Conservation (phyloP, 2,797 vertebrate genomes). For the Esox masquinongy region DNA sequence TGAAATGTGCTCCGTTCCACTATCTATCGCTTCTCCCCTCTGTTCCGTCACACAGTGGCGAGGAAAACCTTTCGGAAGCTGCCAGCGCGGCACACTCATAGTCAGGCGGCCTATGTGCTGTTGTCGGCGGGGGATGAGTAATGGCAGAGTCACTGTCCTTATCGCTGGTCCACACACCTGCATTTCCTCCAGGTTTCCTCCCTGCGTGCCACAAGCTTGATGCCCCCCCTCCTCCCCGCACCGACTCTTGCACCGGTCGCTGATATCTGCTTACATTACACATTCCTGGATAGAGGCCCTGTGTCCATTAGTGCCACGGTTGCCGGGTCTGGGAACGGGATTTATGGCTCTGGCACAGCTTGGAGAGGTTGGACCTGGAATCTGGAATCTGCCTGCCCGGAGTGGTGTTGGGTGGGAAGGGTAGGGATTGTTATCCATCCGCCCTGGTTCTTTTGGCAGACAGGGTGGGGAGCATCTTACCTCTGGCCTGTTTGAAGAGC, state of each 20-base stretch:
- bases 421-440: constrained; percentile 22
- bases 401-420: constrained; percentile 2
- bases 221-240: constrained; percentile 65
- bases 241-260: constrained; percentile 49
- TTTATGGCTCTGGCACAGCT: constrained; percentile 54
- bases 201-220: constrained; percentile 77
- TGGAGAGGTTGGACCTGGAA: not conserved
- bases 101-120: constrained; percentile 77
- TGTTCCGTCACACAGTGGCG: constrained; percentile 63
- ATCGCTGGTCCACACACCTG: constrained; percentile 81
- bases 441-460: constrained; percentile 7
- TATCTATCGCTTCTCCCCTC: constrained; percentile 74
- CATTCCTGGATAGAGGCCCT: constrained; percentile 75
- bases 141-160: constrained; percentile 78
- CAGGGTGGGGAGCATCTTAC: constrained; percentile 4
- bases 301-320: constrained; percentile 67
- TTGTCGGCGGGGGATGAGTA: constrained; percentile 75
- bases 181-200: constrained; percentile 70
- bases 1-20: constrained; percentile 69
- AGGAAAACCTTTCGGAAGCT: constrained; percentile 71
- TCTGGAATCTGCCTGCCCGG: constrained; percentile 23
- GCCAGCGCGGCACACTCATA: constrained; percentile 73
- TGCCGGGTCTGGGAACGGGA: constrained; percentile 38
- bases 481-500: not conserved
- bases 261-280: constrained; percentile 79